Base-by-base conservation (phyloP, 2,888 invertebrate genomes). In the Tinea pellionella region DNA sequence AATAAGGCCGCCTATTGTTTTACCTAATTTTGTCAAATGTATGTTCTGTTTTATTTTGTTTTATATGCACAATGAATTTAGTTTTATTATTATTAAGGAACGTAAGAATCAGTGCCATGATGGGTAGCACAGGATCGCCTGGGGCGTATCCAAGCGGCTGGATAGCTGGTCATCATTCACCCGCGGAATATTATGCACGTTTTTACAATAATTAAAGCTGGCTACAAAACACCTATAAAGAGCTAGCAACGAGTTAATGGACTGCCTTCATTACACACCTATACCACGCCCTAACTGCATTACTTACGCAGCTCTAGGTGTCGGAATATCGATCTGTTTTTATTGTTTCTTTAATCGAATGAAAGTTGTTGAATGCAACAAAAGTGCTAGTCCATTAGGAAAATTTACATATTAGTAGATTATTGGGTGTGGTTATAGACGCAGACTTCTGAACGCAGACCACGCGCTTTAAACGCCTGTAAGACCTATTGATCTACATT, bases 141-240 rank as follows among this genome's bases (percentile, higher is more conserved):
- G 53, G 24, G 53, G 53, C 53, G 53, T 53, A 9, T 2, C 24
- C 24, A 24, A 9, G 8, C 18, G 24, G 47, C 47, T 18, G 16
- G 47, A 47, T 47, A 37, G 37, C 47, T 4, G 24, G 47, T 68
- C 66, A 72, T 74, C 68, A 69, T 63, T 71, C 68, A 69, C 62
- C 60, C 63, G 55, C 18, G 55, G 42, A 63, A 65, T 68, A 71
- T 62, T 57, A 61, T 51, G 61, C 57, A 32, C 68, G 69, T 73
- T 76, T 47, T 75, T 73, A 75, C 74, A 77, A 74, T 84, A 84
- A 83, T 85, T 84, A 82, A 80, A 78, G 73, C 74, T 70, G 74
- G 70, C 72, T 71, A 76, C 79, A 75, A 80, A 79, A 75, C 74
- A 71, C 73, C 74, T 79, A 78, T 82, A 81, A 84, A 82, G 74